Conservation (phyloP, 2,113 vertebrate genomes). For the Boulengeromyrus knoepffleri region DNA sequence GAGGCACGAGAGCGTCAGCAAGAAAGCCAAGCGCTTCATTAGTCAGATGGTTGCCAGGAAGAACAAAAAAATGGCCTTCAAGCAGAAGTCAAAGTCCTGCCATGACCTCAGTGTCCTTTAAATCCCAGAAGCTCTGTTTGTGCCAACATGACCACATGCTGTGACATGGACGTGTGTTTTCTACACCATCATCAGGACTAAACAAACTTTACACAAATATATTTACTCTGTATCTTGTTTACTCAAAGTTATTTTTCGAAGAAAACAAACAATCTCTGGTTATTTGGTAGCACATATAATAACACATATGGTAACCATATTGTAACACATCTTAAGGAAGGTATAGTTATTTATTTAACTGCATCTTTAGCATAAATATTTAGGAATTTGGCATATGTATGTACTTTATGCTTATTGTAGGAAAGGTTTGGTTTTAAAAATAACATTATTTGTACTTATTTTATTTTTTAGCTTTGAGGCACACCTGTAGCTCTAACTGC, state of each 20-base stretch:
- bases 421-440: not conserved
- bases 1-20: conserved; percentile 87
- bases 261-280: not conserved
- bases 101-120: conserved; percentile 94
- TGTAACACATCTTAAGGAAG: not conserved
- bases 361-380: not conserved
- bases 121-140: conserved; percentile 36
- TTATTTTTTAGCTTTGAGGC: not conserved
- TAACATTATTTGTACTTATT: not conserved
- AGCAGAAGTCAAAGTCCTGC: conserved; percentile 96
- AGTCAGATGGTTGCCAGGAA: conserved; percentile 95
- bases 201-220: conserved; percentile 58
- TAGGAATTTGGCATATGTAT: not conserved
- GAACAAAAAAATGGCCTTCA: conserved; percentile 98
- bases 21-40: conserved; percentile 89
- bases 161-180: conserved; percentile 46
- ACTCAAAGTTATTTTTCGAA: conserved; percentile 19
- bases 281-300: not conserved
- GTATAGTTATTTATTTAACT: conserved; percentile 3
- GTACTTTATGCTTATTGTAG: not conserved
- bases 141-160: conserved; percentile 65
- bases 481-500: not conserved
- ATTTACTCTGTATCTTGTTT: conserved; percentile 49
- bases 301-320: not conserved
- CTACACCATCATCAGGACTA: conserved; percentile 59